Conservation (phyloP, 2,888 invertebrate genomes). For the Dascillus cervinus region DNA sequence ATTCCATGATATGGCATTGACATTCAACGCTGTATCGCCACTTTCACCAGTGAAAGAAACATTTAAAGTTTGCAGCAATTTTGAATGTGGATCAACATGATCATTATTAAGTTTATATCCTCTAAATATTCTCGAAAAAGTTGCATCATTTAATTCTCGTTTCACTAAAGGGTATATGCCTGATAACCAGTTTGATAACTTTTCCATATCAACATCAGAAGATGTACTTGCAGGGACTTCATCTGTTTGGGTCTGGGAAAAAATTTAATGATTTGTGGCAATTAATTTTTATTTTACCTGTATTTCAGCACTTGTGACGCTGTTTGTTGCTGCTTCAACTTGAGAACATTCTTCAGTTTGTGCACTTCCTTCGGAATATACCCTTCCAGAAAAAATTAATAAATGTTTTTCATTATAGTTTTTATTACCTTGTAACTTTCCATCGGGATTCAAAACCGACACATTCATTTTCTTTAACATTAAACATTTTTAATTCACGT, state of each 20-base stretch:
- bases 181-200: slow-evolving; percentile 43
- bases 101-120: slow-evolving; percentile 27
- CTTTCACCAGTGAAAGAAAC: slow-evolving; percentile 11
- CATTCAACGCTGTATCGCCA: slow-evolving; percentile 13
- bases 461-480: slow-evolving; percentile 41
- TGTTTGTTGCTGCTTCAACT: slow-evolving; percentile 29
- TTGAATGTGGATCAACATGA: slow-evolving; percentile 23
- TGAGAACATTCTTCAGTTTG: slow-evolving; percentile 32
- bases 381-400: slow-evolving; percentile 19
- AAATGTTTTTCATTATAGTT: neutral
- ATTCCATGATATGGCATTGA: slow-evolving; percentile 38
- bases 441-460: slow-evolving; percentile 45
- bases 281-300: slow-evolving; percentile 18
- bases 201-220: slow-evolving; percentile 38
- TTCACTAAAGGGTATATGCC: slow-evolving; percentile 43
- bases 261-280: neutral
- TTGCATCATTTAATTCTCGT: slow-evolving; percentile 40
- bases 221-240: slow-evolving; percentile 11
- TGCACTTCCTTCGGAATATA: slow-evolving; percentile 24
- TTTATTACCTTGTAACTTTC: slow-evolving; percentile 35
- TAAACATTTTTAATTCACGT: slow-evolving; percentile 44
- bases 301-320: slow-evolving; percentile 29
- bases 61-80: slow-evolving; percentile 29
- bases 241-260: slow-evolving; percentile 41
- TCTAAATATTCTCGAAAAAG: slow-evolving; percentile 31